Evolutionary conservation across 2,113 vertebrate species (phyloP).

Genomic region (Lonchura striata): DNA sequence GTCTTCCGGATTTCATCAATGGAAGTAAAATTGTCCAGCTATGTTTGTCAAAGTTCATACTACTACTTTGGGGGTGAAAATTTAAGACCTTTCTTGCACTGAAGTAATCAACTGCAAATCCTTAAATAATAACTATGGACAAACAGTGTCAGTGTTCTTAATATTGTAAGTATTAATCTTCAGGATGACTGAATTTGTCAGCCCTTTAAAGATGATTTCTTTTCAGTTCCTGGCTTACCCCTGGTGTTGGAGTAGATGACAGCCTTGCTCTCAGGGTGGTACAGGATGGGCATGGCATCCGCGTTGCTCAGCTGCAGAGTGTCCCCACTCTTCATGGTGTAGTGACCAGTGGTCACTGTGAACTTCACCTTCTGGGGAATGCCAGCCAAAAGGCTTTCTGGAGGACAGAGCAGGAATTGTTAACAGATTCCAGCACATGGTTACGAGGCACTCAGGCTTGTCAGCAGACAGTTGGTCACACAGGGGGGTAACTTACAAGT

Average conservation of each 20-base stretch:
- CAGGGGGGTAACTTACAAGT: not conserved
- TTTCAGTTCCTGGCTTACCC: slow-evolving; percentile 61
- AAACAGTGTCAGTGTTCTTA: not conserved
- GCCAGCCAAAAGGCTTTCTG: slow-evolving; percentile 93
- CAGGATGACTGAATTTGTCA: not conserved
- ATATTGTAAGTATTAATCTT: not conserved
- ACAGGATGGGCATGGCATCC: slow-evolving; percentile 87
- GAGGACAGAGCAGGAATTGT: not conserved
- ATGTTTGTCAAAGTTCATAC: not conserved
- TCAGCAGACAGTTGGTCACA: not conserved
- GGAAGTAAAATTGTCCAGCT: not conserved
- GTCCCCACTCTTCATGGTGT: slow-evolving; percentile 88
- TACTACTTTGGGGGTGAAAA: not conserved
- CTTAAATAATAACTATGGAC: not conserved
- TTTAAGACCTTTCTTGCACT: not conserved
- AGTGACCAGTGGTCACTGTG: slow-evolving; percentile 92
- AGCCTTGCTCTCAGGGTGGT: slow-evolving; percentile 77
- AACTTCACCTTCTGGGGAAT: slow-evolving; percentile 94
- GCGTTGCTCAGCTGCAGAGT: slow-evolving; percentile 92
- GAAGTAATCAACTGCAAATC: not conserved
- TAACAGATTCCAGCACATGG: not conserved
- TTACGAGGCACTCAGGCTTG: not conserved
- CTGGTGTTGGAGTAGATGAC: slow-evolving; percentile 80
- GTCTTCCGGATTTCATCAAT: not conserved
- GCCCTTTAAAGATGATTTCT: not conserved